Evolutionary conservation across 2,888 invertebrate species (phyloP).

Genomic region (Mongoloraphidia duomilia): DNA sequence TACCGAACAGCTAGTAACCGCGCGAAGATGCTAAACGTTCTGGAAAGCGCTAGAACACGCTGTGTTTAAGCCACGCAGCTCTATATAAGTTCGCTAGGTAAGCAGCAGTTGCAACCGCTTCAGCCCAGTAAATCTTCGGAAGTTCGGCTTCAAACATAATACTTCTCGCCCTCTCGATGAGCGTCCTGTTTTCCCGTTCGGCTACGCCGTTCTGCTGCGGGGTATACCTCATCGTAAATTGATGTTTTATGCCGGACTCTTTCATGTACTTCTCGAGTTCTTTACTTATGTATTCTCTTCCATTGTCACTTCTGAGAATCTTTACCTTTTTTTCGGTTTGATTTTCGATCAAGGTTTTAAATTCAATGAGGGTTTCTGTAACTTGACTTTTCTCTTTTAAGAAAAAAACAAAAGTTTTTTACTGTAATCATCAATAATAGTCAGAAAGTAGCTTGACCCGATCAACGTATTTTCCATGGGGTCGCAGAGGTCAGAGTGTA

Average conservation of each 20-base stretch:
- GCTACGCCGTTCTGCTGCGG: constrained; percentile 25
- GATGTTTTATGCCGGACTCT: constrained; percentile 19
- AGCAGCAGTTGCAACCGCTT: no score
- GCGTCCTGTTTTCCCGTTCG: no score
- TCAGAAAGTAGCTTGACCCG: constrained; percentile 22
- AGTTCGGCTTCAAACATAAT: no score
- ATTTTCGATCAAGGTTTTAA: constrained; percentile 16
- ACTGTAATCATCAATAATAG: constrained; percentile 22
- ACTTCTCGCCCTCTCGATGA: no score
- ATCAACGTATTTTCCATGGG: constrained; percentile 21
- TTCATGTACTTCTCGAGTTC: constrained; percentile 11
- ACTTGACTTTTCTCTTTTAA: constrained; percentile 21
- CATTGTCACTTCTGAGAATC: constrained; percentile 15
- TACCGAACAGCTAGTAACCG: constrained; percentile 15
- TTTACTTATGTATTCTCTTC: constrained; percentile 12
- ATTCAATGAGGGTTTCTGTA: constrained; percentile 11
- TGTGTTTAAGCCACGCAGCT: no score
- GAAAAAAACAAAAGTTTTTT: constrained; percentile 17
- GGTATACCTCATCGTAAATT: constrained; percentile 19
- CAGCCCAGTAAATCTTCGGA: no score
- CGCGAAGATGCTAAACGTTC: constrained; percentile 20
- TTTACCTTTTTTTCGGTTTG: constrained; percentile 14
- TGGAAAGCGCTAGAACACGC: no score
- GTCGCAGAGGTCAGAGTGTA: constrained; percentile 24
- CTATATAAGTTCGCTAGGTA: no score